Evolutionary conservation across 2,888 invertebrate genomes (phyloP).

Genomic region (Mythimna pallens): DNA sequence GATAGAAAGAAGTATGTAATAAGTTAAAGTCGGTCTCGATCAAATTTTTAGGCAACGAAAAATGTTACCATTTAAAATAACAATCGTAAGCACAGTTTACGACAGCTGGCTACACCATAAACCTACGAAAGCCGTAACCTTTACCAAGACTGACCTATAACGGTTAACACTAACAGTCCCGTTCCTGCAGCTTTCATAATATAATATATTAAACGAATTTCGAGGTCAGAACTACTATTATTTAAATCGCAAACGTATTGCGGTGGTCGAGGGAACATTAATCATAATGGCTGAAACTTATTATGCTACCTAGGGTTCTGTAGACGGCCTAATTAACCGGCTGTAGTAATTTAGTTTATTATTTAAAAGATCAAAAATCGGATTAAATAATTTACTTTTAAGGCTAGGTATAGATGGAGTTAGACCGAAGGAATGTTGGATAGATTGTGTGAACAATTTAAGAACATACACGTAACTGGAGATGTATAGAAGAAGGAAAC

Average conservation of each 20-base stretch:
- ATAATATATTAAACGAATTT: conserved; percentile 26
- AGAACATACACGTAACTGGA: too few relatives aligned
- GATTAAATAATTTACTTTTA: too few relatives aligned
- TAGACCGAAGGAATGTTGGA: too few relatives aligned
- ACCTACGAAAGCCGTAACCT: conserved; percentile 15
- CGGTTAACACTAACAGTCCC: conserved; percentile 12
- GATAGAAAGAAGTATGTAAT: too few relatives aligned
- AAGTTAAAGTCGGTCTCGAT: too few relatives aligned
- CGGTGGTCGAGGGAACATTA: conserved; percentile 40
- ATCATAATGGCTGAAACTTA: conserved; percentile 44
- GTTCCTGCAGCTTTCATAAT: conserved; percentile 10
- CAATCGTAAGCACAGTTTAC: too few relatives aligned
- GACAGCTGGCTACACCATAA: background rate
- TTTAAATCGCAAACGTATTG: conserved; percentile 53
- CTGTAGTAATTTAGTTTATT: background rate
- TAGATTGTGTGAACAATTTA: too few relatives aligned
- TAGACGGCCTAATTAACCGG: conserved; percentile 30
- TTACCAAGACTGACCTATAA: conserved; percentile 23
- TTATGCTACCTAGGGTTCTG: conserved; percentile 11
- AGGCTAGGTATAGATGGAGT: too few relatives aligned
- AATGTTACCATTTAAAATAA: too few relatives aligned
- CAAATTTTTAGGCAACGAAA: too few relatives aligned
- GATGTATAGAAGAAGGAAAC: too few relatives aligned
- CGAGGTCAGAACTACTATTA: conserved; percentile 50
- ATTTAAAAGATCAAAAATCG: too few relatives aligned